Conservation (phyloP, 2,888 invertebrate genomes). For the Fragum fragum region DNA sequence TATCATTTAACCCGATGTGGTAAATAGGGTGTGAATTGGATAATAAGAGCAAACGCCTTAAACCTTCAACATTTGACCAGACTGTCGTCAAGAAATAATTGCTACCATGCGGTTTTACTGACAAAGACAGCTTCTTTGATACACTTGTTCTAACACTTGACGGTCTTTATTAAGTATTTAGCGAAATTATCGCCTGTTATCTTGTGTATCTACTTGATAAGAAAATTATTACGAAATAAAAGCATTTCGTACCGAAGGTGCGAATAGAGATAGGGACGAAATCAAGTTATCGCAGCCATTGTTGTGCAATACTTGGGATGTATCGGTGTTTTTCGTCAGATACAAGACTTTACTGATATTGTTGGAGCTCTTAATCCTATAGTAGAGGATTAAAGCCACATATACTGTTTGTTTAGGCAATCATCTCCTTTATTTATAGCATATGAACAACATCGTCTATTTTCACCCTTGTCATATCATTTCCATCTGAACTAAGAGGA, state of each 20-base stretch:
- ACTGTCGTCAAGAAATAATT: background rate
- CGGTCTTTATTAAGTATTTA: slow-evolving; percentile 39
- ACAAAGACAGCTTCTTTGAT: background rate
- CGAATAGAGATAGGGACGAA: slow-evolving; percentile 27
- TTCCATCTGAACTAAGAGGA: no score
- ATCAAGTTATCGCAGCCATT: slow-evolving; percentile 29
- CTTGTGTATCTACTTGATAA: slow-evolving; percentile 44
- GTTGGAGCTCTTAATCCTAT: background rate
- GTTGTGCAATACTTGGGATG: slow-evolving; percentile 27
- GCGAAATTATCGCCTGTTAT: slow-evolving; percentile 60
- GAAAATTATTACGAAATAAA: slow-evolving; percentile 43
- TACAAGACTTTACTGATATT: slow-evolving; percentile 7
- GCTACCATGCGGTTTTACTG: slow-evolving; percentile 15
- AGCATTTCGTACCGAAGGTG: slow-evolving; percentile 22
- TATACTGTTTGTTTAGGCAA: slow-evolving; percentile 49
- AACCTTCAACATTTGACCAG: slow-evolving; percentile 1
- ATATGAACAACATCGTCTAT: background rate
- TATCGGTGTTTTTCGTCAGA: slow-evolving; percentile 18
- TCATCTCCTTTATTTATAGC: slow-evolving; percentile 20
- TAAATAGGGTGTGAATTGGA: background rate
- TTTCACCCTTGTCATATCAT: background rate
- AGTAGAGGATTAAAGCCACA: slow-evolving; percentile 25
- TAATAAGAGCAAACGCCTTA: background rate
- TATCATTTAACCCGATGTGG: slow-evolving; percentile 9
- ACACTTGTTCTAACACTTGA: slow-evolving; percentile 19